Base-by-base conservation (phyloP, 1,140 invertebrate species). In the Argopecten irradians region DNA sequence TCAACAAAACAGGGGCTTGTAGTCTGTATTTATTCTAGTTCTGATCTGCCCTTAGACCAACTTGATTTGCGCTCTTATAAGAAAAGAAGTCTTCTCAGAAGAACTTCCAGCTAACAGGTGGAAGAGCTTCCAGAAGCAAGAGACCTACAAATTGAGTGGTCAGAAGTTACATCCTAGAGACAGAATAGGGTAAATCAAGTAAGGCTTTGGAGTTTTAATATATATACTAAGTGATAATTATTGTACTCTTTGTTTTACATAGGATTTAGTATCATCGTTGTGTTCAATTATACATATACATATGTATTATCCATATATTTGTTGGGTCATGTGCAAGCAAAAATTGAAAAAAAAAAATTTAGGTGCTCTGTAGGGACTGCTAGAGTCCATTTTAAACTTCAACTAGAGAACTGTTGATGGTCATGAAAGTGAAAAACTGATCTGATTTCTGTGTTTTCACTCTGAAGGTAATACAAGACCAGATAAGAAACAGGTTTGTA, bases 301-400 rank as follows among this genome's bases (percentile, higher is more conserved):
- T n/a, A 28, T 71, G 28, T 28, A 28, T 71, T 71, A 71, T 71
- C 8, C 55, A 28, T 71, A 71, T 28, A 28, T 71, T 71, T 71
- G 55, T 71, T 71, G 55, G 55, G 55, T 71, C 55, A 71, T 71
- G 55, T 71, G 55, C 55, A 71, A 71, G 28, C 22, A 71, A 71
- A 39, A 71, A 71, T 71, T 1, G 5, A 22, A 39, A 28, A 71
- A 71, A 28, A 71, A 28, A 28, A 71, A n/a, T n/a, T 71, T 71
- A 71, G 55, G 55, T 71, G 55, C 22, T 71, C 55, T n/a, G 22
- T 16, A 71, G 22, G 16, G 43, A 55, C 43, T 19, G 1, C 55
- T n/a, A 1, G 55, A 28, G 55, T 71, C n/a, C 13, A 46, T 71
- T 71, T n/a, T 28, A 16, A 16, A 46, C n/a, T 3, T 71, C 2